Conservation (phyloP, 1,140 invertebrate genomes). For the Phthorimaea operculella region DNA sequence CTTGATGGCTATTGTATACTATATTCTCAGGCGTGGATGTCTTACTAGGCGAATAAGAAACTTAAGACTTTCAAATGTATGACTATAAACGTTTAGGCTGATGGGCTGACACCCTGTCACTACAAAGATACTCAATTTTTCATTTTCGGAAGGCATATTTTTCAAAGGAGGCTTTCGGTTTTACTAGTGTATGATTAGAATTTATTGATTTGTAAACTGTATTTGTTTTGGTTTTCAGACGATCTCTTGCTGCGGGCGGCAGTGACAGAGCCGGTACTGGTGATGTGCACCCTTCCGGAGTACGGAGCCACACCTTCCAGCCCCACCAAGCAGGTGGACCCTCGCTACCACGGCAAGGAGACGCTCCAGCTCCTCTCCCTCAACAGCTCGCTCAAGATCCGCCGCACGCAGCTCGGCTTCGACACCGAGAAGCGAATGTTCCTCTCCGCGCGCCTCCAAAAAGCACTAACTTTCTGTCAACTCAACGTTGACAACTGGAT, state of each 20-base stretch:
- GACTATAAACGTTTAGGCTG: too few species aligned
- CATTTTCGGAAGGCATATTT: too few species aligned
- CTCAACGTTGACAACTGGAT: constrained; percentile 70
- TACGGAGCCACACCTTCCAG: constrained; percentile 49
- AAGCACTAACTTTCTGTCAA: constrained; percentile 72
- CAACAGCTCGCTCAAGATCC: constrained; percentile 63
- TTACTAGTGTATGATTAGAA: too few species aligned
- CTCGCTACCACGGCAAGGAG: constrained; percentile 51
- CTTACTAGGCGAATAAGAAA: too few species aligned
- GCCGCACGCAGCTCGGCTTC: constrained; percentile 69
- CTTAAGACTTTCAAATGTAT: too few species aligned
- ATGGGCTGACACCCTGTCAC: too few species aligned
- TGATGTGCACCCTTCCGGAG: constrained; percentile 63
- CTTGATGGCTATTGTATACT: too few species aligned
- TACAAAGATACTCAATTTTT: too few species aligned
- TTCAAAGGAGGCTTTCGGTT: too few species aligned
- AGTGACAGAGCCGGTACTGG: constrained; percentile 61
- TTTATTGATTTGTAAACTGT: too few species aligned
- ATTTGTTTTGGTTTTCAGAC: constrained; percentile 39
- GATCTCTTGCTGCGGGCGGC: constrained; percentile 62
- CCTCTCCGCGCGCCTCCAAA: constrained; percentile 70
- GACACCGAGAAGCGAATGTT: constrained; percentile 71
- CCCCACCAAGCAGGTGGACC: constrained; percentile 51
- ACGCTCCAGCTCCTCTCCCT: constrained; percentile 61
- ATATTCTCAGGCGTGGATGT: too few species aligned